phyloP scores from a whole-genome alignment of 2,797 vertebrate species.

The Margarornis squamiger region DNA sequence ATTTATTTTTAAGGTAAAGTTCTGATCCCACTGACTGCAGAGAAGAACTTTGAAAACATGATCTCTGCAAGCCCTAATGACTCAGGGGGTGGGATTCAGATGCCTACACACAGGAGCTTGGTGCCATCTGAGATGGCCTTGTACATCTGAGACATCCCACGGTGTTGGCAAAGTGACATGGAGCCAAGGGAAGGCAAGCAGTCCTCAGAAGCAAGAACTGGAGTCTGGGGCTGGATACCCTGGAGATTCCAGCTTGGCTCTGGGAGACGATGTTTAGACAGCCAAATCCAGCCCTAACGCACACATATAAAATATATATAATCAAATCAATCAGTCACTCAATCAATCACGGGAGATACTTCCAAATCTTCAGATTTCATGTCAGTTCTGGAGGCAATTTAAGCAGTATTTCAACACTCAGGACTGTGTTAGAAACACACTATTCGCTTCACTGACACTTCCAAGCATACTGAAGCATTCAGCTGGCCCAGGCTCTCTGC shows the following conservation, averaged over 20 bases:
- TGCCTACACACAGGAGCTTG: constrained; percentile 7
- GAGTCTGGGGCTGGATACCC: background rate
- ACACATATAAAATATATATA: background rate
- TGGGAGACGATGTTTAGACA: constrained; percentile 31
- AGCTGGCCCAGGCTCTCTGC: constrained; percentile 5
- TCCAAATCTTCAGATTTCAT: constrained; percentile 42
- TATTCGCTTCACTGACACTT: constrained; percentile 33
- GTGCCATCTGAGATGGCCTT: constrained; percentile 58
- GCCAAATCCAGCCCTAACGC: background rate
- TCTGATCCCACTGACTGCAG: background rate
- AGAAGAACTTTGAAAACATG: background rate
- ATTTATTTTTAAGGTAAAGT: constrained; percentile 52
- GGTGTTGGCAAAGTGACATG: background rate
- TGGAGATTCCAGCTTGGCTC: background rate
- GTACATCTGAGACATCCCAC: constrained; percentile 39
- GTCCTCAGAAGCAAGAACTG: background rate
- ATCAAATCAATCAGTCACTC: constrained; percentile 58
- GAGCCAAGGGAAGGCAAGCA: background rate
- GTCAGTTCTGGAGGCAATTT: constrained; percentile 46
- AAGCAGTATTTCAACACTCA: constrained; percentile 14
- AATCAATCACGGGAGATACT: constrained; percentile 44
- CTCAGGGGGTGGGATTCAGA: constrained; percentile 28
- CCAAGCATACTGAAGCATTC: constrained; percentile 32
- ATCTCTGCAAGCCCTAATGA: background rate
- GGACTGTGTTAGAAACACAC: constrained; percentile 33